Conservation (phyloP, 2,888 invertebrate species). For the Drosophila pegasa region DNA sequence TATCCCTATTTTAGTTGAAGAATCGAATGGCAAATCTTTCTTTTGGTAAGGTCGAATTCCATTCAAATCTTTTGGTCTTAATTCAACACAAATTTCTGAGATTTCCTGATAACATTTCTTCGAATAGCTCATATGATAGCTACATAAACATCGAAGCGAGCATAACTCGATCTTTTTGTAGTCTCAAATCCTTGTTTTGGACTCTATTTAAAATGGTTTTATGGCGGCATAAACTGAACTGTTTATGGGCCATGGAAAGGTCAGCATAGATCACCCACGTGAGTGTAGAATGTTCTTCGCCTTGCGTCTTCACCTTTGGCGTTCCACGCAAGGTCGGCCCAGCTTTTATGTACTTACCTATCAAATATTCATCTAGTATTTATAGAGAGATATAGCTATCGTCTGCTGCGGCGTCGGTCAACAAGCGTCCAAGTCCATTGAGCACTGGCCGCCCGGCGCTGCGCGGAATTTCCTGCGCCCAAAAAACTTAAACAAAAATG, state of each 20-base stretch:
- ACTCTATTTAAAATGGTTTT: constrained; percentile 22
- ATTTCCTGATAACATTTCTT: too few relatives aligned
- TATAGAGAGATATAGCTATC: constrained; percentile 49
- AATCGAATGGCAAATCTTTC: too few relatives aligned
- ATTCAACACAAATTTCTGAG: too few relatives aligned
- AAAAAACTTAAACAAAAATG: constrained; percentile 6
- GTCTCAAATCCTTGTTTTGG: background rate
- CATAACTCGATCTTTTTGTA: background rate
- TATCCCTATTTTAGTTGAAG: too few relatives aligned
- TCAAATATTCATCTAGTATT: constrained; percentile 65
- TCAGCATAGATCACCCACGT: constrained; percentile 41
- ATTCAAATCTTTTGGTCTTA: too few relatives aligned
- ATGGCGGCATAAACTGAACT: constrained; percentile 51
- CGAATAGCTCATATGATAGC: background rate
- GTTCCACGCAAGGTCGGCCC: constrained; percentile 64
- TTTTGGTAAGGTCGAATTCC: too few relatives aligned
- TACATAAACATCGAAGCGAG: background rate
- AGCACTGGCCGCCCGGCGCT: constrained; percentile 17
- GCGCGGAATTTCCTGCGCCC: constrained; percentile 62
- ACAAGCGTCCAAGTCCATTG: constrained; percentile 46
- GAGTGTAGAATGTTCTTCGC: constrained; percentile 26
- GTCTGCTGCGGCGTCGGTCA: constrained; percentile 48
- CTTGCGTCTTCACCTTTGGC: constrained; percentile 66
- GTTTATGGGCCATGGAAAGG: constrained; percentile 45
- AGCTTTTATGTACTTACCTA: constrained; percentile 71